Evolutionary conservation across 2,797 vertebrate species (phyloP).

Genomic region (Australoheros facetus): DNA sequence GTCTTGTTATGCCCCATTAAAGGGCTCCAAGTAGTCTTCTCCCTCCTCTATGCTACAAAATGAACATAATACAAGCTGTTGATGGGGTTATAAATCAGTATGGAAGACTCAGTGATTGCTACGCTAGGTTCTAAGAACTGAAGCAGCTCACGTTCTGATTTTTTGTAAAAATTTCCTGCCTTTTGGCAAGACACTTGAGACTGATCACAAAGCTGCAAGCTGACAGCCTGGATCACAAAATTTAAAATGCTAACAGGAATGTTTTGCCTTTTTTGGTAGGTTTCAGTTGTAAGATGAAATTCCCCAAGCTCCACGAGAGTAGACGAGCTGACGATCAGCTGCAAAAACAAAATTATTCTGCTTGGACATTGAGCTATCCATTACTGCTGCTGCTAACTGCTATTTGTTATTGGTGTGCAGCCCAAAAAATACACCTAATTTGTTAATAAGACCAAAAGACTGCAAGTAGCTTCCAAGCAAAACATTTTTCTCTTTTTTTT

Average conservation of each 20-base stretch:
- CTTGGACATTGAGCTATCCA: background rate
- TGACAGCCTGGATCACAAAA: background rate
- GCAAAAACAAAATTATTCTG: background rate
- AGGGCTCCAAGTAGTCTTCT: background rate
- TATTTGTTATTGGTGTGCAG: background rate
- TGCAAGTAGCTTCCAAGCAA: background rate
- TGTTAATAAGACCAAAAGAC: background rate
- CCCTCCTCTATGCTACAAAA: conserved; percentile 2
- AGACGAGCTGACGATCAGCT: background rate
- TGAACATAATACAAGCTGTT: conserved; percentile 18
- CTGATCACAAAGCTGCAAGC: background rate
- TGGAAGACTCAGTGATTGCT: background rate
- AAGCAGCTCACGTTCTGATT: background rate
- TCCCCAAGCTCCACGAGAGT: background rate
- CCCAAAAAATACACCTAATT: background rate
- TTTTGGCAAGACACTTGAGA: conserved; percentile 8
- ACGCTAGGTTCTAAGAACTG: background rate
- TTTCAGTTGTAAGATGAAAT: background rate
- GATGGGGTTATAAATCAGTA: conserved; percentile 36
- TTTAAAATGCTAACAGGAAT: background rate
- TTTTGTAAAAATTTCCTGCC: background rate
- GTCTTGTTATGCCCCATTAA: conserved; percentile 19
- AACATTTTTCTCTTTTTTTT: background rate
- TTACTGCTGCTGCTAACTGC: background rate
- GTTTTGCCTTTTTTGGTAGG: background rate